Evolutionary conservation across 2,888 invertebrate genomes (phyloP).

Genomic region (Euzophera pinguis): DNA sequence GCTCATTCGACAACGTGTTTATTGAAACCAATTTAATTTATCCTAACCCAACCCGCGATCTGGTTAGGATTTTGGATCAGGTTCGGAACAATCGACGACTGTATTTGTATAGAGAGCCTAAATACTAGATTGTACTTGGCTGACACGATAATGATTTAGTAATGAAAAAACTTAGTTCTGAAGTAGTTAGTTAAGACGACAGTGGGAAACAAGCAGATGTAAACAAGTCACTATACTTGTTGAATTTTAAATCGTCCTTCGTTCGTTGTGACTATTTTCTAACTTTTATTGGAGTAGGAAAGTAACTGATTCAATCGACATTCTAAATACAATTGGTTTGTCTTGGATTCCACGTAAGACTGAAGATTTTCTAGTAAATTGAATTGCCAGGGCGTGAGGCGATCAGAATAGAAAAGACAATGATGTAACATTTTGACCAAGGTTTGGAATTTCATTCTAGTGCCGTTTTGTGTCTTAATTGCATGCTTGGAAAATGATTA

Average conservation of each 20-base stretch:
- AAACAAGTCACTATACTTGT: conserved; percentile 20
- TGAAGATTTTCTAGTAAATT: conserved; percentile 34
- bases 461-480: conserved; percentile 17
- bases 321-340: conserved; percentile 38
- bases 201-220: conserved; percentile 29
- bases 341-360: conserved; percentile 36
- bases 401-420: conserved; percentile 17
- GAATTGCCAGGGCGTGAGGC: conserved; percentile 21
- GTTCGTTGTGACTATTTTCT: conserved; percentile 17
- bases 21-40: conserved; percentile 23
- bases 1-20: conserved; percentile 18
- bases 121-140: no score
- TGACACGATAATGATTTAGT: neutral
- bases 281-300: conserved; percentile 18
- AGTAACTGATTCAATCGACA: conserved; percentile 23
- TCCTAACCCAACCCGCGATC: no score
- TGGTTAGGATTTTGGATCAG: no score
- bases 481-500: conserved; percentile 31
- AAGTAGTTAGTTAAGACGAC: conserved; percentile 14
- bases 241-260: conserved; percentile 25
- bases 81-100: no score
- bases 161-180: conserved; percentile 23
- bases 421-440: neutral
- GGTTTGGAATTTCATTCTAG: conserved; percentile 9
- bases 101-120: no score